Conservation (phyloP, 2,888 invertebrate species). For the Volucella zonaria region DNA sequence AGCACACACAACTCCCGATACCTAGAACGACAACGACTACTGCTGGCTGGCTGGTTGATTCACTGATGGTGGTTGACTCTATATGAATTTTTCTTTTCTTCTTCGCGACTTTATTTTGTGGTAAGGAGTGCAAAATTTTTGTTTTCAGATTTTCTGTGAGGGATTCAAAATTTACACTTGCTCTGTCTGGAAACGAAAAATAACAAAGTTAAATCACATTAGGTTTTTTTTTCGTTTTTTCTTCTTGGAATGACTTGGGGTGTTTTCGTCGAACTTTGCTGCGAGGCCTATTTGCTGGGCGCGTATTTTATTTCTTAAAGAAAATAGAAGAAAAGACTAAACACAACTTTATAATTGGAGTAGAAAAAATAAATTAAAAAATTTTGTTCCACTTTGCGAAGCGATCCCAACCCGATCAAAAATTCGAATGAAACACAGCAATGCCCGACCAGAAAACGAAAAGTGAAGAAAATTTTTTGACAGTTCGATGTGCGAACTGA, state of each 20-base stretch:
- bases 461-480: constrained; percentile 49
- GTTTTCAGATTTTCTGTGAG: constrained; percentile 3
- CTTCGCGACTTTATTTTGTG: constrained; percentile 51
- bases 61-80: constrained; percentile 27
- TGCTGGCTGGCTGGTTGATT: neutral
- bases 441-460: constrained; percentile 13
- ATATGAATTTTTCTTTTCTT: constrained; percentile 23
- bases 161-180: constrained; percentile 1
- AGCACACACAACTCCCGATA: constrained; percentile 25
- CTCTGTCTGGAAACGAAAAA: constrained; percentile 9
- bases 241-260: neutral
- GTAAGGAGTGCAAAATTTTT: constrained; percentile 68
- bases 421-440: constrained; percentile 39
- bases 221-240: neutral
- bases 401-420: constrained; percentile 33
- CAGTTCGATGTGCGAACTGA: constrained; percentile 9
- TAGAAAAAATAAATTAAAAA: constrained; percentile 22
- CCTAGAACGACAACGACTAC: neutral
- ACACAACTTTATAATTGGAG: constrained; percentile 9
- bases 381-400: constrained; percentile 14
- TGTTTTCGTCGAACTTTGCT: neutral
- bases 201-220: constrained; percentile 18
- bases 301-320: neutral
- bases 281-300: too few species aligned
- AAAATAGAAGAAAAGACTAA: constrained; percentile 9